Base-by-base conservation (phyloP, 1,140 invertebrate species). In the Dysdera silvatica region DNA sequence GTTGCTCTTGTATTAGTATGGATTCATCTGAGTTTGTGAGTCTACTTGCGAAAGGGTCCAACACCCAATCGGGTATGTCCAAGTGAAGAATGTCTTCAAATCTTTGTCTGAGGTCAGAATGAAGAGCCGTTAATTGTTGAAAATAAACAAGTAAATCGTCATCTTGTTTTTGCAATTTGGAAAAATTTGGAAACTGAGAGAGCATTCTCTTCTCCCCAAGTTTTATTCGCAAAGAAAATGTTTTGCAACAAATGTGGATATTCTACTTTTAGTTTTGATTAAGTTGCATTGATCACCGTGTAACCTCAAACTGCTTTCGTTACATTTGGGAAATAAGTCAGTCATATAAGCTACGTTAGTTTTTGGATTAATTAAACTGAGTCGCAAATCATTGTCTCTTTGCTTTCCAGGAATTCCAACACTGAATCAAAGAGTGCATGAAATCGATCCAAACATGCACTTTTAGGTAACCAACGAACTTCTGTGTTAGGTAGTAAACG, bases 301-400 rank as follows among this genome's bases (percentile, higher is more conserved):
- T 37, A 67, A 32, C 23, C 67, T 53, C 35, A 66, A 67, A 63
- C 64, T 66, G 35, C 45, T 56, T 67, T 69, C 66, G 52, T 61
- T 68, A 61, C 67, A 66, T 51, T 68, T 66, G 23, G 49, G 51
- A 61, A 63, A 68, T 57, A 67, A 49, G 55, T 59, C 52, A 54
- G 68, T 57, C 61, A 69, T 54, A 54, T 69, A 67, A 61, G 35
- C 24, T 51, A 63, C 58, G 51, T 57, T 37, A 61, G 20, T 52
- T 52, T 55, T 63, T 57, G n/a, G 16, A 10, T 55, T 41, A 41
- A 28, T 55, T 55, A 41, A 40, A 55, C 8, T 55, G 20, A 28
- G 53, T 26, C 23, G 1, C 53, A 55, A 55, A 55, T 55, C 35
- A 55, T 24, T 37, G 35, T 55, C 35, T n/a, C n/a, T 55, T 55